Evolutionary conservation across 2,797 vertebrate genomes (phyloP).

Genomic region (Pangasius djambal): DNA sequence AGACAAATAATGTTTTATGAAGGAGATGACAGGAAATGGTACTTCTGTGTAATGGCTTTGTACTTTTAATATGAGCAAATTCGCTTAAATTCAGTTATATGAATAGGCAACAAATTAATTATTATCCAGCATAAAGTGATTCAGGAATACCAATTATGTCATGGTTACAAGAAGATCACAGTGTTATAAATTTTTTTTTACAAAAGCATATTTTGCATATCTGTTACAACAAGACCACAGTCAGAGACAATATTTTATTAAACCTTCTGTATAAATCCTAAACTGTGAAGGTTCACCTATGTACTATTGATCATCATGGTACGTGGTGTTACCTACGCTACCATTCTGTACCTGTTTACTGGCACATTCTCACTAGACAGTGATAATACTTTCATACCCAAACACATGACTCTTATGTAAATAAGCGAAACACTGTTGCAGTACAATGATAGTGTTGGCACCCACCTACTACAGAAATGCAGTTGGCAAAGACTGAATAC

Average conservation of each 20-base stretch:
- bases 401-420: not conserved
- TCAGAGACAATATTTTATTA: not conserved
- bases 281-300: not conserved
- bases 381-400: conserved; percentile 18
- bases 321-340: not conserved
- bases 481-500: conserved; percentile 53
- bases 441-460: conserved; percentile 36
- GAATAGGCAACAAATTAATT: not conserved
- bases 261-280: not conserved
- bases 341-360: not conserved
- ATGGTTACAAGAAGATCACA: not conserved
- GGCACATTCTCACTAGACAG: not conserved
- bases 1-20: not conserved
- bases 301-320: not conserved
- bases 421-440: conserved; percentile 18
- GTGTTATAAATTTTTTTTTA: too few species aligned
- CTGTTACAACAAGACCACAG: not conserved
- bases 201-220: not conserved
- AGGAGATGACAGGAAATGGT: not conserved
- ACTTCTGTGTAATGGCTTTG: not conserved
- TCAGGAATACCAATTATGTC: not conserved
- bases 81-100: not conserved
- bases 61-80: conserved; percentile 8
- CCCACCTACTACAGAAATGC: not conserved
- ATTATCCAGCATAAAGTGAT: conserved; percentile 2